Evolutionary conservation across 2,113 vertebrate genomes (phyloP), one percentile per base, ranked within the genome.

Genomic region (Planiliza haematocheilus): DNA sequence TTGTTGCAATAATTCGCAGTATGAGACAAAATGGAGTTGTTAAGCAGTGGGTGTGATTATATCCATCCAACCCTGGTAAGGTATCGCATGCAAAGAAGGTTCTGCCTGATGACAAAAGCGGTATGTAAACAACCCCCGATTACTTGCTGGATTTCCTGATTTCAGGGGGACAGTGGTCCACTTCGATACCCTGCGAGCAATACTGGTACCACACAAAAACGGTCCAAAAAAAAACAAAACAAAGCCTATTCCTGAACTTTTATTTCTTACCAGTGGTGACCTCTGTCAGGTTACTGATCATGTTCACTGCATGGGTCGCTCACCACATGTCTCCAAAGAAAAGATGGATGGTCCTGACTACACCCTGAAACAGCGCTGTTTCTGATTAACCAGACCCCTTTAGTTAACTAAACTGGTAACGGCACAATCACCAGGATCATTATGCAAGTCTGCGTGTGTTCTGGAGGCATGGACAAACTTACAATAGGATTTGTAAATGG

Each of bases 401-500:
- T 65, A 14, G 64, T 86, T 53, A 61, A 63, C 71, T 77, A 14
- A 72, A 74, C 41, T 64, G 62, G 57, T 77, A 65, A 61, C 51
- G 51, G 42, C 61, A 67, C 63, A 7, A n/a, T 73, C 59, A 53
- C 30, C 68, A 51, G 20, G 56, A 41, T 74, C 14, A 74, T 69
- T 81, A 70, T 70, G 55, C 70, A 39, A 67, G 64, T 46, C 58
- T 2, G 20, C 81, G 45, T 69, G 58, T 69, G 52, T 72, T 64
- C 50, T 55, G 73, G 64, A 77, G 34, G 51, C 18, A 52, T 7
- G 37, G 38, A 61, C 50, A n/a, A 21, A 41, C 42, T 30, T 4
- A 61, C 72, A 84, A 75, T 65, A 67, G 74, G 69, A 60, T 84
- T 85, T 69, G 87, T 92, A 83, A 89, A 92, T 79, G 84, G 76